These are phyloP conservation scores for Conger conger DNA, from an alignment of 2,113 vertebrate species.

Conservation along the genomic window DNA sequence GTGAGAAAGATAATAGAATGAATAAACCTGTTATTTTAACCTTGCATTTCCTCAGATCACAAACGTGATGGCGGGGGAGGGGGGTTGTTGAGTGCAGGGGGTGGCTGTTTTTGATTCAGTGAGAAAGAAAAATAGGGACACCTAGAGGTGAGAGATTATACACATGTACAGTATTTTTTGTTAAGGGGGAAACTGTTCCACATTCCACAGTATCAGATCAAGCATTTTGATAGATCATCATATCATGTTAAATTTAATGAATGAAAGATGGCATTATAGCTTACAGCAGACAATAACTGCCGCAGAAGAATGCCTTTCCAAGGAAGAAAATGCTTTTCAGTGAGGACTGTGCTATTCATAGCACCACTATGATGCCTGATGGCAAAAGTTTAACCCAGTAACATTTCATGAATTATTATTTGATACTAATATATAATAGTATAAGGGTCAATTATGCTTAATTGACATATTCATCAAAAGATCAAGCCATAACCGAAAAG, in stretches of 20 bases:
- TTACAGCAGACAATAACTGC: no score
- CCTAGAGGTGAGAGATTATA: slow-evolving; percentile 8
- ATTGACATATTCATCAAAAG: no score
- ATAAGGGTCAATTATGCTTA: no score
- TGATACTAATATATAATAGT: no score
- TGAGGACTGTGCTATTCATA: no score
- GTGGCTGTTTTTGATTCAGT: neutral
- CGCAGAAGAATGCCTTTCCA: no score
- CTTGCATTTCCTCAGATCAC: neutral
- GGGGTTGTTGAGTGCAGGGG: neutral
- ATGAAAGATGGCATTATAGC: no score
- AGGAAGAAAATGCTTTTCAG: no score
- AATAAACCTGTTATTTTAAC: neutral
- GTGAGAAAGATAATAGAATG: neutral
- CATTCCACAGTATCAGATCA: neutral
- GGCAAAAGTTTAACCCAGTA: no score
- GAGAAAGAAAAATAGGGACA: neutral
- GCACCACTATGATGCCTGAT: no score
- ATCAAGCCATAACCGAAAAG: no score
- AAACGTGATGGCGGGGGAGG: neutral
- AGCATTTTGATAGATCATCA: neutral
- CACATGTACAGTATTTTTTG: neutral
- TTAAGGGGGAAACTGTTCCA: neutral
- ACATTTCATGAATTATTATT: no score
- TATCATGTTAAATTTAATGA: neutral